Percentiles rank a stretch among this genome's conserved stretches.
Evolutionary conservation across 2,888 invertebrate species (phyloP).

Genomic region (Anthoptus insignis): DNA sequence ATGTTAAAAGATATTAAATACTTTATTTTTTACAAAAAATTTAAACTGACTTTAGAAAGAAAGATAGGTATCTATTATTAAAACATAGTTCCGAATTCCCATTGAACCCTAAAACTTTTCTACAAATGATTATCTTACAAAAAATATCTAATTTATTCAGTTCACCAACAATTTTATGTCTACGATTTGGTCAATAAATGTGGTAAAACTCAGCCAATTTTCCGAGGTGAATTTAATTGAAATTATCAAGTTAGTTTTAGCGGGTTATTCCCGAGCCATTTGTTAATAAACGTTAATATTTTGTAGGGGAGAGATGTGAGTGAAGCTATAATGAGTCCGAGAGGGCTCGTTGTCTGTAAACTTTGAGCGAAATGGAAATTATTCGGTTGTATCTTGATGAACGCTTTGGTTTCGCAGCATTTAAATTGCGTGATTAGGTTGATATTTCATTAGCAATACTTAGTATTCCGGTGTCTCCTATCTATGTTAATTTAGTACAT

Average conservation of each 20-base stretch:
- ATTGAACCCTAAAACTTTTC: no score
- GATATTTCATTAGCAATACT: slow-evolving; percentile 1
- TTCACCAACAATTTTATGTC: no score
- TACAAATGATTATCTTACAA: no score
- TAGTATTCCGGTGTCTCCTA: not conserved
- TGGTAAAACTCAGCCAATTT: no score
- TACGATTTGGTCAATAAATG: no score
- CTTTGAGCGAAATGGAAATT: slow-evolving; percentile 23
- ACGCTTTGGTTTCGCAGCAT: slow-evolving; percentile 3
- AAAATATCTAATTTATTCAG: no score
- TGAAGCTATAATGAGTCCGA: slow-evolving; percentile 15
- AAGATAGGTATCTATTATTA: no score
- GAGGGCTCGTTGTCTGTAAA: slow-evolving; percentile 22
- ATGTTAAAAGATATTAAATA: no score
- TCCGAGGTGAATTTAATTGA: no score
- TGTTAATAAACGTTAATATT: slow-evolving; percentile 12
- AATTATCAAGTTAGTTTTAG: not conserved
- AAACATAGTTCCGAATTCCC: no score
- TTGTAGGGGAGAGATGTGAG: not conserved
- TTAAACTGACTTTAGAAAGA: no score
- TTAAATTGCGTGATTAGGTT: slow-evolving; percentile 5
- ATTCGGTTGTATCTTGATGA: slow-evolving; percentile 16
- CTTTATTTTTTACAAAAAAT: no score
- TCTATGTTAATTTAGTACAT: not conserved
- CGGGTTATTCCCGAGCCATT: not conserved